phyloP scores from a whole-genome alignment of 2,113 vertebrate species.

The Dunckerocampus dactyliophorus region DNA sequence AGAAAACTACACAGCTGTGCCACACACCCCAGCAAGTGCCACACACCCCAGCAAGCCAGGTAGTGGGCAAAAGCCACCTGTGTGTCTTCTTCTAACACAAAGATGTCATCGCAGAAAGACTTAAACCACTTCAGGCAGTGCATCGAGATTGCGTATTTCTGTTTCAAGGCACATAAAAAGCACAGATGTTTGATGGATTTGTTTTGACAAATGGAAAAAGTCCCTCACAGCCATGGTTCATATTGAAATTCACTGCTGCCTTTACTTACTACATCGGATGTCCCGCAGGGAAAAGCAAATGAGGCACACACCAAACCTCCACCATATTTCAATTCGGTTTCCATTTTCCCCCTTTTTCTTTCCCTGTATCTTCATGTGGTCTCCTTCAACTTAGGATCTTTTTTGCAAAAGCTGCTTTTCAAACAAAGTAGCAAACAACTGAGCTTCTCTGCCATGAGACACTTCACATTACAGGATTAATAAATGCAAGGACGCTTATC shows the following conservation, averaged over 20 bases:
- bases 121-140: constrained; percentile 18
- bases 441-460: not conserved
- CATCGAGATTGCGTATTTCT: constrained; percentile 7
- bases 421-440: constrained; percentile 8
- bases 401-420: constrained; percentile 23
- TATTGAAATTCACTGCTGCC: constrained; percentile 1
- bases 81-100: constrained; percentile 14
- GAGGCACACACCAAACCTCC: constrained; percentile 1
- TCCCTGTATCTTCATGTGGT: constrained; percentile 20
- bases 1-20: constrained; percentile 2
- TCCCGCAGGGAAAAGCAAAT: constrained; percentile 5
- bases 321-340: constrained; percentile 7
- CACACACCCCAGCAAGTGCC: not conserved
- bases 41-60: not conserved
- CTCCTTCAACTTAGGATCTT: constrained; percentile 22
- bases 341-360: constrained; percentile 23
- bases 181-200: constrained; percentile 13
- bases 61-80: constrained; percentile 6
- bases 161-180: constrained; percentile 23
- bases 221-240: constrained; percentile 8
- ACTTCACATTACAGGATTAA: not conserved
- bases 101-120: constrained; percentile 10
- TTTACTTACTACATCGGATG: constrained; percentile 4
- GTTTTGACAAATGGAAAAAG: constrained; percentile 18
- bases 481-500: not conserved